Percentiles rank a stretch among this genome's conserved stretches.
Evolutionary conservation across 2,888 invertebrate genomes (phyloP).

Genomic region (Pomacea canaliculata): DNA sequence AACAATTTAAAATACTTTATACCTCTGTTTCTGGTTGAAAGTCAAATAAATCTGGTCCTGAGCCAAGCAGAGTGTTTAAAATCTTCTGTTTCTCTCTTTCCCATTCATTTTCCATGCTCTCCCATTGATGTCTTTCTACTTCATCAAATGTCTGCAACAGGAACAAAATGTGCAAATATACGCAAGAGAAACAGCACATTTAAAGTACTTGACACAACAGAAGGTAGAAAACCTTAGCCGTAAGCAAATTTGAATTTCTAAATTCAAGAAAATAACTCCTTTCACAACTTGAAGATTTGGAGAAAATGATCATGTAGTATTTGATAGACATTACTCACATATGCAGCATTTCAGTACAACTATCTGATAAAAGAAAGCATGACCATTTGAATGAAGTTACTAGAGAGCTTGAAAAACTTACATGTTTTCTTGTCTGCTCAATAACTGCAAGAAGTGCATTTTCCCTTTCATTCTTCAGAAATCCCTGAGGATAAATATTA

Average conservation of each 20-base stretch:
- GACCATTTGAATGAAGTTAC: neutral
- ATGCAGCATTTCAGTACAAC: neutral
- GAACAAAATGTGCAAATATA: slow-evolving; percentile 25
- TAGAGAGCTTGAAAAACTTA: slow-evolving; percentile 41
- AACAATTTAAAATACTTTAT: slow-evolving; percentile 7
- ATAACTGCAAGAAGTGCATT: slow-evolving; percentile 92
- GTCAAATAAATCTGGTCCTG: slow-evolving; percentile 86
- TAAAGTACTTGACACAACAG: neutral
- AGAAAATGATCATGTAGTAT: neutral
- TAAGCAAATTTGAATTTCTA: neutral
- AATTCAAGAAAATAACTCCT: neutral
- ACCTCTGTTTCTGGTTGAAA: slow-evolving; percentile 66
- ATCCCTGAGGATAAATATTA: slow-evolving; percentile 75
- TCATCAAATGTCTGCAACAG: slow-evolving; percentile 74
- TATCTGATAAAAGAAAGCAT: neutral
- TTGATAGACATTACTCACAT: neutral
- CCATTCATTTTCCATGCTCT: slow-evolving; percentile 90
- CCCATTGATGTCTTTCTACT: slow-evolving; percentile 76
- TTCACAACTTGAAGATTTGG: neutral
- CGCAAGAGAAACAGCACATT: neutral
- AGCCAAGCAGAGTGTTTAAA: slow-evolving; percentile 88
- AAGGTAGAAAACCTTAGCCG: neutral
- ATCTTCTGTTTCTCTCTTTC: slow-evolving; percentile 89
- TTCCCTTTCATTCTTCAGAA: slow-evolving; percentile 91
- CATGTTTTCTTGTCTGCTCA: slow-evolving; percentile 78